Conservation (phyloP, 1,140 invertebrate genomes). For the Rhyacophila brunnea region DNA sequence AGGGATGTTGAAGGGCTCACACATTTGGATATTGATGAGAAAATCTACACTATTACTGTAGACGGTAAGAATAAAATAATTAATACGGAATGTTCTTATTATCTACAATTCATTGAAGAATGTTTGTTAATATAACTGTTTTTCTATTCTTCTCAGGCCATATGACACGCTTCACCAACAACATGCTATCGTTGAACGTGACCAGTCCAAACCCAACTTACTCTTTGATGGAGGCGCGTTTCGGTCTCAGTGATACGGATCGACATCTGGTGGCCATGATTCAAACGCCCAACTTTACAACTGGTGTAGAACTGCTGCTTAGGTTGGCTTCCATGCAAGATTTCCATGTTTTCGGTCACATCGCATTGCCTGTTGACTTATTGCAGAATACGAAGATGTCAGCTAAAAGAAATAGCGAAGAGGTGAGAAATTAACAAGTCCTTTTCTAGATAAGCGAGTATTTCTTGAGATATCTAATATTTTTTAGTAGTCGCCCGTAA, state of each 20-base stretch:
- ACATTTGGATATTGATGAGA: constrained; percentile 65
- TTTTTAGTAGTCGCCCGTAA: too few species aligned
- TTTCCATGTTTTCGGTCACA: constrained; percentile 69
- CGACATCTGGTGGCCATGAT: constrained; percentile 70
- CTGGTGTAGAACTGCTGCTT: constrained; percentile 66
- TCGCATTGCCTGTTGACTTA: constrained; percentile 70
- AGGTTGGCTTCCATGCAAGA: constrained; percentile 57
- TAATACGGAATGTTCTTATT: not conserved
- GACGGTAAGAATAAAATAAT: constrained; percentile 56
- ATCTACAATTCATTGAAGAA: not conserved
- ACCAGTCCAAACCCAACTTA: constrained; percentile 69
- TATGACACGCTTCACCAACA: constrained; percentile 63
- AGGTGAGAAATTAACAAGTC: constrained; percentile 49
- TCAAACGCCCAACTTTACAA: constrained; percentile 60
- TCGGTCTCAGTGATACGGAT: constrained; percentile 68
- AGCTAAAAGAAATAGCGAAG: constrained; percentile 61
- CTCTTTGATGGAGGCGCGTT: constrained; percentile 61
- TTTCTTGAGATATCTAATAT: too few species aligned
- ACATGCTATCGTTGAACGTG: constrained; percentile 67
- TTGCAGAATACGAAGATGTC: constrained; percentile 62
- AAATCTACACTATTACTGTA: constrained; percentile 61
- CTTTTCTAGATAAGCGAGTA: too few species aligned
- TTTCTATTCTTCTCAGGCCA: constrained; percentile 52
- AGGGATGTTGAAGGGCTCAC: constrained; percentile 64
- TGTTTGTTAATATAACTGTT: not conserved